Percentiles rank a stretch among this genome's conserved stretches.
Evolutionary conservation across 2,888 invertebrate genomes (phyloP).

Genomic region (Acanthosepion esculentum): DNA sequence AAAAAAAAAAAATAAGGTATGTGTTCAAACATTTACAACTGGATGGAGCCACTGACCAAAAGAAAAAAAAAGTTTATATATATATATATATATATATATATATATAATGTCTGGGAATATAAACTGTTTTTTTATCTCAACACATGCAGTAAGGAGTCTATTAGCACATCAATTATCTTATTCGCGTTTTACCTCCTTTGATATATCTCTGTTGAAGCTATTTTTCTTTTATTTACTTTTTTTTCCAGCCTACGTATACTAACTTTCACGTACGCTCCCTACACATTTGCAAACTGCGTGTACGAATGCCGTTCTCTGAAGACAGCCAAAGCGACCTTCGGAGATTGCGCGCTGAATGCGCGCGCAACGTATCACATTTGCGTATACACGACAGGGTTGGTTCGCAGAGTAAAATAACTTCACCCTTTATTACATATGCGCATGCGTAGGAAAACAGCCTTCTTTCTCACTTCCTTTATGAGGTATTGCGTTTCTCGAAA

Average conservation of each 20-base stretch:
- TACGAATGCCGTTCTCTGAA: too few species aligned
- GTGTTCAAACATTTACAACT: not conserved
- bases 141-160: not conserved
- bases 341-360: too few species aligned
- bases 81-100: too few species aligned
- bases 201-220: not conserved
- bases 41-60: not conserved
- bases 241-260: not conserved
- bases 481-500: too few species aligned
- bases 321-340: too few species aligned
- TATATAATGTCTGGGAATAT: not conserved
- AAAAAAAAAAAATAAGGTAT: not conserved
- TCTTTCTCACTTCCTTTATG: too few species aligned
- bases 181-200: not conserved
- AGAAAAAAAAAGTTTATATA: not conserved
- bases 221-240: not conserved
- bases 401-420: too few species aligned
- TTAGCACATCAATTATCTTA: not conserved
- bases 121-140: not conserved
- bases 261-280: not conserved
- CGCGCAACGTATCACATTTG: too few species aligned
- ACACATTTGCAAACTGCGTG: not conserved
- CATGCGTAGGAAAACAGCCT: too few species aligned
- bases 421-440: too few species aligned
- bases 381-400: too few species aligned